Base-by-base conservation (phyloP, 2,888 invertebrate species). In the Liopterus haemorrhoidalis region DNA sequence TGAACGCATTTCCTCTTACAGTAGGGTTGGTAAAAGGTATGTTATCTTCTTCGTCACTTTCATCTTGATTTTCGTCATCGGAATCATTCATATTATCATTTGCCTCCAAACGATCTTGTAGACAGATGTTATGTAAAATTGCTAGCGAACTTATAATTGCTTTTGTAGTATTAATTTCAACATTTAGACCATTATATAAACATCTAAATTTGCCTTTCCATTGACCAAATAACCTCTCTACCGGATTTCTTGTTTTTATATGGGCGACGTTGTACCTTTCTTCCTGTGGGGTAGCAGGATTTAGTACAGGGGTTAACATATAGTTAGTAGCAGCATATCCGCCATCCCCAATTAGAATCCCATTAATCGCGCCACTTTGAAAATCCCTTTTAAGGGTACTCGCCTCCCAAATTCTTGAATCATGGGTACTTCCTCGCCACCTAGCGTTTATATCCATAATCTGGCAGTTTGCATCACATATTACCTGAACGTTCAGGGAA, bases 341-440 rank as follows among this genome's bases (percentile, higher is more conserved):
- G 46, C 50, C 44, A 46, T 57, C 58, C 9, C 55, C 58, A n/a
- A 58, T 14, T 32, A 59, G 30, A 33, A 57, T 19, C 5, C 41
- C 44, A 35, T 54, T 42, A 3, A 49, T 31, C 19, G 24, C 31
- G 4, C 44, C 31, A n/a, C n/a, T n/a, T n/a, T n/a, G n/a, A n/a
- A n/a, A n/a, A n/a, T n/a, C n/a, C n/a, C n/a, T n/a, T n/a, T n/a
- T n/a, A n/a, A n/a, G n/a, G n/a, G n/a, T n/a, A n/a, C n/a, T n/a
- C n/a, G n/a, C n/a, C n/a, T n/a, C n/a, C n/a, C n/a, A n/a, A n/a
- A n/a, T n/a, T n/a, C n/a, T n/a, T n/a, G n/a, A n/a, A n/a, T n/a
- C n/a, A n/a, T n/a, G n/a, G n/a, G n/a, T n/a, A n/a, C n/a, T n/a
- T n/a, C n/a, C n/a, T n/a, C n/a, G n/a, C n/a, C n/a, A n/a, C n/a